Conservation (phyloP, 2,888 invertebrate species). For the Nymphalis polychloros region DNA sequence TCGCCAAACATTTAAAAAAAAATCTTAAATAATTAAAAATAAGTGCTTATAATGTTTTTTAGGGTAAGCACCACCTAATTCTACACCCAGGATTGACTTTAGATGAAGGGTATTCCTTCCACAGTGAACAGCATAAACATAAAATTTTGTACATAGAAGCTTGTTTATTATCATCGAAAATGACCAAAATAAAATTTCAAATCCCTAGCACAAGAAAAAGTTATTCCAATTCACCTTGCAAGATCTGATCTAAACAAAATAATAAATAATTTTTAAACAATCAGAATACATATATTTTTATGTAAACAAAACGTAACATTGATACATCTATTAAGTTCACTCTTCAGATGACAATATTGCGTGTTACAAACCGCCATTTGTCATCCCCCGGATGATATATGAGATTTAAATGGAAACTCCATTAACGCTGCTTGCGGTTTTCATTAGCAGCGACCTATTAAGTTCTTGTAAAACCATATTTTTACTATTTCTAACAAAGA, state of each 20-base stretch:
- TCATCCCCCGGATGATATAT: constrained; percentile 5
- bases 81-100: background rate
- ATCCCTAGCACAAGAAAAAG: too few species aligned
- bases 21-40: too few species aligned
- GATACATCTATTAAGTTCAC: background rate
- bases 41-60: too few species aligned
- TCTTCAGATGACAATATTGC: constrained; percentile 1
- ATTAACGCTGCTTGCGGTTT: constrained; percentile 3
- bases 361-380: constrained; percentile 3
- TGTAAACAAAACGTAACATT: constrained; percentile 2
- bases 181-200: too few species aligned
- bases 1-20: too few species aligned
- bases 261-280: background rate
- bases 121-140: background rate
- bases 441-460: constrained; percentile 1
- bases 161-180: background rate
- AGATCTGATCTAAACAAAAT: too few species aligned
- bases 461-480: background rate
- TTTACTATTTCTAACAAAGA: background rate
- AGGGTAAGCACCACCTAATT: too few species aligned
- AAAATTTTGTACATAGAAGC: background rate
- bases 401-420: constrained; percentile 14
- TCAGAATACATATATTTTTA: background rate
- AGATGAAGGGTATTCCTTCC: background rate
- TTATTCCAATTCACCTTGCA: too few species aligned